Evolutionary conservation across 2,888 invertebrate genomes (phyloP), one percentile per base, ranked within the genome.

Genomic region (Epinotia ramella): DNA sequence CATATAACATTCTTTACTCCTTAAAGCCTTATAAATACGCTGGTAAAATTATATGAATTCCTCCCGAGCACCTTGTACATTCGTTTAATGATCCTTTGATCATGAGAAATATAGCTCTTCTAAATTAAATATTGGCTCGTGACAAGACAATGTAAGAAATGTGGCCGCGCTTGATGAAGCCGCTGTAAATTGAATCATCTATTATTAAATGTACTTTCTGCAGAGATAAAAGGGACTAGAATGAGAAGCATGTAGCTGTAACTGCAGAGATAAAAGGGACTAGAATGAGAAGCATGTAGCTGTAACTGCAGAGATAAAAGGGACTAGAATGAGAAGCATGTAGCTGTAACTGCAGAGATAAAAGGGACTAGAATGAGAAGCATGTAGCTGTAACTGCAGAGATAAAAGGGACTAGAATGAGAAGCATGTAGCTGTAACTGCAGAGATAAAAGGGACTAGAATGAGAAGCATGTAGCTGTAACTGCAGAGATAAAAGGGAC

Each of bases 121-220:
- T 46, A 49, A 65, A 64, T 16, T 46, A 20, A 64, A 64, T 64
- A 49, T 65, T 65, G 65, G 24, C 46, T 18, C 66, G 11, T n/a
- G 33, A 33, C 33, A 18, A 67, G 33, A 33, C 33, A 18, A 67
- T 56, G 56, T 18, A 40, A 33, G n/a, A 56, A 67, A 67, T 67
- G 67, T 33, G 12, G 56, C 33, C n/a, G 53, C 53, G 66, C 44
- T 44, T 44, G 44, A 20, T 16, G 46, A 65, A 49, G 46, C 24
- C 46, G 46, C 24, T 56, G 28, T 40, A 56, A 33, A 71, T 53
- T 53, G 18, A 44, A 49, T 70, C 33, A 62, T 18, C 33, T 20
- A 70, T 53, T 70, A 53, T 70, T 59, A 33, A 69, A 49, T 70
- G 49, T 33, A 49, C 49, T 40, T 53, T 63, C 53, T 40, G 20